phyloP scores from a whole-genome alignment of 2,113 vertebrate species.

The Gambusia affinis region DNA sequence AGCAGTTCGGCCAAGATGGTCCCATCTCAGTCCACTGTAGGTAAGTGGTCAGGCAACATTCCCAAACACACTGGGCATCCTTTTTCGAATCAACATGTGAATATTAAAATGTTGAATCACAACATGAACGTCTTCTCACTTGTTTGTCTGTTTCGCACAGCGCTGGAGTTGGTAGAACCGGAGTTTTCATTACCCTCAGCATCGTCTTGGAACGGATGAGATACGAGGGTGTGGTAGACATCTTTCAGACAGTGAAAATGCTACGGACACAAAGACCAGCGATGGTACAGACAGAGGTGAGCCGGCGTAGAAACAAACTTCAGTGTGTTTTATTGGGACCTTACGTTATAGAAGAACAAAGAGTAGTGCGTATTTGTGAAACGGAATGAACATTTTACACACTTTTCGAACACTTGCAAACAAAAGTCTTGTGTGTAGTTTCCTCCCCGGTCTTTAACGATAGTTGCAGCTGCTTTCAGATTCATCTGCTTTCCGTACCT shows the following conservation, averaged over 20 bases:
- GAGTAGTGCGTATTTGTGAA: no score
- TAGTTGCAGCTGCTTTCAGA: no score
- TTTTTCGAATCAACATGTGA: not conserved
- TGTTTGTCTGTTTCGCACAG: constrained; percentile 72
- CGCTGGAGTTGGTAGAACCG: constrained; percentile 96
- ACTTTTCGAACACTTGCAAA: no score
- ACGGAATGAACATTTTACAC: no score
- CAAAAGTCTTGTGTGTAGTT: no score
- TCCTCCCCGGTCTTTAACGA: not conserved
- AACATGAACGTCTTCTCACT: constrained; percentile 6
- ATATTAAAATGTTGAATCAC: not conserved
- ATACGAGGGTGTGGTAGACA: constrained; percentile 99
- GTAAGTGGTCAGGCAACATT: constrained; percentile 72
- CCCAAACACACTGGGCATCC: not conserved
- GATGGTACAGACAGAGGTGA: constrained; percentile 99
- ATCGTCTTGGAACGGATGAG: constrained; percentile 99
- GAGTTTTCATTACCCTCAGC: constrained; percentile 99
- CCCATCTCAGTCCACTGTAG: constrained; percentile 99
- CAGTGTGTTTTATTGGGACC: no score
- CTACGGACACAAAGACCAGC: constrained; percentile 97
- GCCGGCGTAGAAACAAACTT: not conserved
- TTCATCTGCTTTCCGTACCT: no score
- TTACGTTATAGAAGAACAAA: no score
- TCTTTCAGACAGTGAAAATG: constrained; percentile 99
- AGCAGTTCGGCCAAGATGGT: constrained; percentile 98